These are phyloP conservation scores for Marmota flaviventris DNA, from an alignment of 2,113 vertebrate species.

Conservation along the genomic window DNA sequence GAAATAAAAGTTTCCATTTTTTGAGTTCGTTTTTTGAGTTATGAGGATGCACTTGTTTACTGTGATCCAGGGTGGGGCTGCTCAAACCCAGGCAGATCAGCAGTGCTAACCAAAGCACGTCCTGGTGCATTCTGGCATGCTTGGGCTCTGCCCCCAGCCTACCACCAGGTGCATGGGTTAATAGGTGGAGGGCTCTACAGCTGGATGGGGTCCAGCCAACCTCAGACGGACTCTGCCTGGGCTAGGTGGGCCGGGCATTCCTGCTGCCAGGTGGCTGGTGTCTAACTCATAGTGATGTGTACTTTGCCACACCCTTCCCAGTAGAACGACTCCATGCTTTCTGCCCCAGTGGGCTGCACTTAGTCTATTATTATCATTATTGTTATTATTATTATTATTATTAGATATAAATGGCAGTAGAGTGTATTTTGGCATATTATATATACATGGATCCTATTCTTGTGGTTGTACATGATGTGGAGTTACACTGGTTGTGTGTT, in stretches of 20 bases:
- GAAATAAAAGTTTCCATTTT: background rate
- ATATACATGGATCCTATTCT: too few species aligned
- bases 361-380: too few species aligned
- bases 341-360: background rate
- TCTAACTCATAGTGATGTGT: conserved; percentile 48
- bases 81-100: background rate
- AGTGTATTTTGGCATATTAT: too few species aligned
- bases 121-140: background rate
- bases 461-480: too few species aligned
- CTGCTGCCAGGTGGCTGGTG: background rate
- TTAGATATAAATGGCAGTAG: too few species aligned
- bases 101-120: background rate
- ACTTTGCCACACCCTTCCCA: background rate
- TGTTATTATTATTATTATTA: too few species aligned
- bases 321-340: background rate
- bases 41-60: background rate
- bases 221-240: background rate
- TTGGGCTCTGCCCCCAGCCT: too few species aligned
- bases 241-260: background rate
- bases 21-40: background rate
- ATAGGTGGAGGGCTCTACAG: background rate
- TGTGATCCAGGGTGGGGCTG: background rate
- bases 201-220: background rate
- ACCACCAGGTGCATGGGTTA: background rate
- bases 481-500: too few species aligned